Evolutionary conservation across 2,797 vertebrate genomes (phyloP), one percentile per base, ranked within the genome.

Genomic region (Cynodonichthys magdalenae): DNA sequence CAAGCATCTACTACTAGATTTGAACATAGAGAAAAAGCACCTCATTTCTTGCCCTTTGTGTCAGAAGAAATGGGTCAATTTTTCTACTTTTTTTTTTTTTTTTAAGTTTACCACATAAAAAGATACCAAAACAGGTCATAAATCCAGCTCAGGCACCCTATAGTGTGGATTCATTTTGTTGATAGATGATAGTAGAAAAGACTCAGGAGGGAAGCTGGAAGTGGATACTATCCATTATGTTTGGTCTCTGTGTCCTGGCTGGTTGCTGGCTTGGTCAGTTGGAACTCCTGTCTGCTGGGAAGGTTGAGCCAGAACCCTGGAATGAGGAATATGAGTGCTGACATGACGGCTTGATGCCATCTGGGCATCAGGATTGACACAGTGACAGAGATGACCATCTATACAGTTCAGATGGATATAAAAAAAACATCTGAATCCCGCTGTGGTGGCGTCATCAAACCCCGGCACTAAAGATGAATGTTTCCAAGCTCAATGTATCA

Each of bases 271-370:
- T 88, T 78, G 70, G 82, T 86, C 78, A 74, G 59, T 75, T 17
- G 53, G 53, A 75, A 58, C 71, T 77, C 80, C 79, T 81, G 85
- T 78, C 66, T 80, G 63, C 74, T 53, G 53, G 46, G 41, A 52
- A 70, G 72, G 50, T 81, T 1, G 66, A 86, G 89, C 90, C 88
- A 91, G 89, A 89, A 85, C 69, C 83, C 84, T 80, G 81, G 73
- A 79, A 82, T 70, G 85, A 71, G 49, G 72, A 75, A 77, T 75
- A 74, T 79, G 80, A 75, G 76, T 83, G 84, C 87, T 90, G 83
- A 90, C 74, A 74, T 66, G 71, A 87, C 86, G 90, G 91, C 90
- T 66, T 50, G 47, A 74, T 90, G 93, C 93, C 92, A 94, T 93
- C 82, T 94, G 93, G 92, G 80, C 88, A 81, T 66, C 64, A 45